phyloP scores from a whole-genome alignment of 2,888 invertebrate species.

The Drosophila helvetica region DNA sequence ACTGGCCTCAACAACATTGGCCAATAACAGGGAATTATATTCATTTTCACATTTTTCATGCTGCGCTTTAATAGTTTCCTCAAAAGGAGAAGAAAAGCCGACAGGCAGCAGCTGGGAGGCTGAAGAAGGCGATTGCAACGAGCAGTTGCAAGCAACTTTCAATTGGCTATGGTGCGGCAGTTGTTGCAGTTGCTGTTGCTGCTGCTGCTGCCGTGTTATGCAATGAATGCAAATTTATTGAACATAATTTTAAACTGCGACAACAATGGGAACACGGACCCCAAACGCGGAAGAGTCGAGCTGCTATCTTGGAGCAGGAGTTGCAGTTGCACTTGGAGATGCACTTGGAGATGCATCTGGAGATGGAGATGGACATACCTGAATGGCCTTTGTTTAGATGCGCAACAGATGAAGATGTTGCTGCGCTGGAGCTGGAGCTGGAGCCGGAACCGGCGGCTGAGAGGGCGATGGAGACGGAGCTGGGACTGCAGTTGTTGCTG shows the following conservation, averaged over 20 bases:
- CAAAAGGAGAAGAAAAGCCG: constrained; percentile 44
- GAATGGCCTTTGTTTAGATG: constrained; percentile 71
- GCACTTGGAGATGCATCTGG: constrained; percentile 10
- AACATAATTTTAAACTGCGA: constrained; percentile 49
- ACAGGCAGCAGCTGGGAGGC: constrained; percentile 1
- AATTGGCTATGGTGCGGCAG: constrained; percentile 42
- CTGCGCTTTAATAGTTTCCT: constrained; percentile 71
- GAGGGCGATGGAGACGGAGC: constrained; percentile 15
- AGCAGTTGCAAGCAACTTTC: constrained; percentile 44
- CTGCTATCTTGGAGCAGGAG: constrained; percentile 5
- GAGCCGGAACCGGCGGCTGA: constrained; percentile 11
- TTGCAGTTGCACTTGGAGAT: constrained; percentile 21
- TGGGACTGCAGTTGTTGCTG: constrained; percentile 42
- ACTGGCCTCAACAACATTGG: constrained; percentile 26
- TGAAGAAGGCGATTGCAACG: constrained; percentile 1
- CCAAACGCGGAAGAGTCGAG: constrained; percentile 26
- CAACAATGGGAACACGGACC: constrained; percentile 33
- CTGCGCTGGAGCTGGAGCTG: constrained; percentile 53
- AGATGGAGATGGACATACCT: constrained; percentile 55
- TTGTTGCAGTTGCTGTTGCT: constrained; percentile 8
- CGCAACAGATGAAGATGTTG: constrained; percentile 74
- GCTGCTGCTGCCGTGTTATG: constrained; percentile 49
- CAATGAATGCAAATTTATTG: constrained; percentile 63
- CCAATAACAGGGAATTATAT: constrained; percentile 61
- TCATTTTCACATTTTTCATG: constrained; percentile 75